phyloP scores from a whole-genome alignment of 2,113 vertebrate genomes.

The Lampris megalopsis region DNA sequence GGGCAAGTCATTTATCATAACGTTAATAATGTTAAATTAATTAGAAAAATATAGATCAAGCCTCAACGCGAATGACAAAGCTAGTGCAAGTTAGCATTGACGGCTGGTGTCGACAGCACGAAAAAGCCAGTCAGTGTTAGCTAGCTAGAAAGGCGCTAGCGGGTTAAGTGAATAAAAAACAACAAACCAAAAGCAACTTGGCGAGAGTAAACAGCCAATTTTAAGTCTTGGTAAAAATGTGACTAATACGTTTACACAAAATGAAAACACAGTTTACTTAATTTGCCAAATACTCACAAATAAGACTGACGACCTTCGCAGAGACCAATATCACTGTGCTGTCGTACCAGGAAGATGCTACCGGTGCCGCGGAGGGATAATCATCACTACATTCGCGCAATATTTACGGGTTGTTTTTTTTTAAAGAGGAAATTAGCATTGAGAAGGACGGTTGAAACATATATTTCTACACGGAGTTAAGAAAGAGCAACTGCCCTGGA shows the following conservation, averaged over 20 bases:
- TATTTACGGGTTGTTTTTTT: too few relatives aligned
- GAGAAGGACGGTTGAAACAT: too few relatives aligned
- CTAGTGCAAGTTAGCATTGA: not conserved
- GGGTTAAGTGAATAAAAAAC: too few relatives aligned
- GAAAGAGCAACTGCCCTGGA: too few relatives aligned
- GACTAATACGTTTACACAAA: not conserved
- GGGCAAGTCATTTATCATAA: too few relatives aligned
- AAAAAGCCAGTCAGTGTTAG: constrained; percentile 17
- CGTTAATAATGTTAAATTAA: too few relatives aligned
- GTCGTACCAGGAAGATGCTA: constrained; percentile 30
- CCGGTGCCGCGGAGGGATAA: constrained; percentile 47
- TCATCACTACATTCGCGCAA: rapidly evolving
- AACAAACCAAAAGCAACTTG: too few relatives aligned
- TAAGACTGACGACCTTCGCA: constrained; percentile 76
- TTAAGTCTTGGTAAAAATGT: not conserved
- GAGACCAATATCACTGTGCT: constrained; percentile 20
- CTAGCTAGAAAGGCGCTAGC: not conserved
- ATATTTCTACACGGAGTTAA: too few relatives aligned
- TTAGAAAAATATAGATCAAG: too few relatives aligned
- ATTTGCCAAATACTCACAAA: constrained; percentile 53
- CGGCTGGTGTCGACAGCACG: not conserved
- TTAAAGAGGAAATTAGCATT: too few relatives aligned
- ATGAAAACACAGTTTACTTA: not conserved
- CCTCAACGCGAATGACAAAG: not conserved
- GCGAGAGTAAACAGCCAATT: not conserved